These are phyloP conservation scores for Apeira syringaria DNA, from an alignment of 2,888 invertebrate species.

Conservation along the genomic window DNA sequence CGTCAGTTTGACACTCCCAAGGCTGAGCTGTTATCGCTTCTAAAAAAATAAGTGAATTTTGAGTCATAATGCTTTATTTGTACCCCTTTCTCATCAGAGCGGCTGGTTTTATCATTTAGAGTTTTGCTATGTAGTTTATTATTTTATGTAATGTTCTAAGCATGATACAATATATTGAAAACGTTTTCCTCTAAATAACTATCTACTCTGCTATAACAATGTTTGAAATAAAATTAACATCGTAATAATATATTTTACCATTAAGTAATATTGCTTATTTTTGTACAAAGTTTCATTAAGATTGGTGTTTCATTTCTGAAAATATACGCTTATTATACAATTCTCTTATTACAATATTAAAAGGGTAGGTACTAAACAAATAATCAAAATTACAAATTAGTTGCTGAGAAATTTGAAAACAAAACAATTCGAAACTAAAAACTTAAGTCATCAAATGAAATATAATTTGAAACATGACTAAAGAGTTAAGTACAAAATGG, in stretches of 20 bases:
- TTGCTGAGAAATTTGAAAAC: constrained; percentile 64
- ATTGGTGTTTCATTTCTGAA: constrained; percentile 80
- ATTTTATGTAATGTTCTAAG: constrained; percentile 44
- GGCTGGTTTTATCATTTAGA: constrained; percentile 56
- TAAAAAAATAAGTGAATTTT: constrained; percentile 7
- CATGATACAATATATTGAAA: constrained; percentile 47
- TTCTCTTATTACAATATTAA: constrained; percentile 52
- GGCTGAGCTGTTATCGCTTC: too few species aligned
- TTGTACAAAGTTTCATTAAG: constrained; percentile 81
- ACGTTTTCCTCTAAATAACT: constrained; percentile 59
- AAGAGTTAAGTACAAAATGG: constrained; percentile 77
- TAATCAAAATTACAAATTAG: constrained; percentile 60
- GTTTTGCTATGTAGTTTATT: constrained; percentile 29
- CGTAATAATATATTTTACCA: constrained; percentile 57
- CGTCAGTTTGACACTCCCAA: too few species aligned
- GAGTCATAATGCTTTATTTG: constrained; percentile 46
- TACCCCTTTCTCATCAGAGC: constrained; percentile 78
- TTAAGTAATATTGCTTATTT: constrained; percentile 79
- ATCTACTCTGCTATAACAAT: constrained; percentile 71
- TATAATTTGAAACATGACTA: constrained; percentile 55
- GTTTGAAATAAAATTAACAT: constrained; percentile 68
- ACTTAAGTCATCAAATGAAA: constrained; percentile 44
- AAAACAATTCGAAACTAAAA: constrained; percentile 52
- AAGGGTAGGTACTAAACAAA: constrained; percentile 50
- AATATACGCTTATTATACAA: constrained; percentile 64